Evolutionary conservation across 2,113 vertebrate genomes (phyloP).

Genomic region (pig (Sus scrofa)): T2T-Sscrofa CM000814.6:34371501-34372000

Average conservation of each 20-base stretch:
- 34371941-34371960: neutral
- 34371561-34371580: no score
- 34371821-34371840: neutral
- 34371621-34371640: no score
- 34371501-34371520: no score
- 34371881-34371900: neutral
- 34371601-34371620: no score
- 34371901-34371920: neutral
- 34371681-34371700: neutral
- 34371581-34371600: no score
- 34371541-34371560: no score
- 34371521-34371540: no score
- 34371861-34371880: slow-evolving; percentile 9
- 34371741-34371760: neutral
- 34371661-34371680: no score
- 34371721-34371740: neutral
- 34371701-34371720: neutral
- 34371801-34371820: neutral
- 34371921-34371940: no score
- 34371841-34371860: neutral
- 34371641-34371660: neutral
- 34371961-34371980: neutral
- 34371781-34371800: neutral
- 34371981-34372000: neutral
- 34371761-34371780: neutral